phyloP scores from a whole-genome alignment of 2,888 invertebrate genomes.

The Sialis lutaria region DNA sequence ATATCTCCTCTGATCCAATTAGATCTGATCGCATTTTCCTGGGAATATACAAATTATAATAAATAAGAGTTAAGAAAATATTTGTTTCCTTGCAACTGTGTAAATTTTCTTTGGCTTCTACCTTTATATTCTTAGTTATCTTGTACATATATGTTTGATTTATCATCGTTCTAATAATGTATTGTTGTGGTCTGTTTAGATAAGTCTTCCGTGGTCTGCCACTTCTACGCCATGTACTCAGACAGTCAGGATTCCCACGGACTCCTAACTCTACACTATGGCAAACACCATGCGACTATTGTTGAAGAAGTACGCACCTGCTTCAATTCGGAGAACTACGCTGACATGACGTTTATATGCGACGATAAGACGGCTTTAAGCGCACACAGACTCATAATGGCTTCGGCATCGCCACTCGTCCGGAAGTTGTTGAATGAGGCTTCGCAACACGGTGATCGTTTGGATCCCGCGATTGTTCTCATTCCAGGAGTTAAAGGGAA shows the following conservation, averaged over 20 bases:
- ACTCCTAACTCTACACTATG: slow-evolving; percentile 80
- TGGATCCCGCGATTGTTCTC: slow-evolving; percentile 58
- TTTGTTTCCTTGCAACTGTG: too few relatives aligned
- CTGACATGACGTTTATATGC: slow-evolving; percentile 72
- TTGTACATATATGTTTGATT: neutral
- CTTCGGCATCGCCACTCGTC: slow-evolving; percentile 72
- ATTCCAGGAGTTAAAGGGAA: slow-evolving; percentile 67
- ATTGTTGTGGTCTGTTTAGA: neutral
- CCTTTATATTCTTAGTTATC: neutral
- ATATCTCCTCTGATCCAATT: too few relatives aligned
- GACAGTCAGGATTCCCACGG: slow-evolving; percentile 38
- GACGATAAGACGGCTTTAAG: slow-evolving; percentile 67
- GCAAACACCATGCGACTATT: slow-evolving; percentile 85
- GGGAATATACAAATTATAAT: too few relatives aligned
- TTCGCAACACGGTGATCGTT: slow-evolving; percentile 46
- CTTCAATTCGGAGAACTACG: slow-evolving; percentile 72
- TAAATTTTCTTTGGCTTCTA: too few relatives aligned
- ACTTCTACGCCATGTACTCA: slow-evolving; percentile 33
- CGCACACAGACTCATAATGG: slow-evolving; percentile 73
- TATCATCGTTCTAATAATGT: neutral
- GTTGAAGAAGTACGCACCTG: slow-evolving; percentile 79
- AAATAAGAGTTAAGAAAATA: too few relatives aligned
- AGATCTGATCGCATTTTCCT: too few relatives aligned
- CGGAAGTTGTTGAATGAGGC: slow-evolving; percentile 59
- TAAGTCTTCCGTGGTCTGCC: neutral